Base-by-base conservation (phyloP, 2,888 invertebrate species). In the Bedellia somnulentella region DNA sequence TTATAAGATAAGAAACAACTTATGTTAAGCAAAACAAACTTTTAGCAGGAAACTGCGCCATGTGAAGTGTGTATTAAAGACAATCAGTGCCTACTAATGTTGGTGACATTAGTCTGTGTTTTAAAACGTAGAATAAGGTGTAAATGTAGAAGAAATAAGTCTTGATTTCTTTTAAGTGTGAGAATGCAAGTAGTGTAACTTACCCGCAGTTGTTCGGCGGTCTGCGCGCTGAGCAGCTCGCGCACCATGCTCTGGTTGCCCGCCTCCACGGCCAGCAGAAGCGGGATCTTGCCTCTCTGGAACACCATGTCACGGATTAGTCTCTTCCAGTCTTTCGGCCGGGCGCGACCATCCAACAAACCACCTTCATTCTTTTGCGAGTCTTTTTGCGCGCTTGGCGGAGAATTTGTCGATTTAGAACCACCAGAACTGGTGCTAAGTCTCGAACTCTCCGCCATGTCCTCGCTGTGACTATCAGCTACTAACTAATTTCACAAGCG, bases 191-290 rank as follows among this genome's bases (percentile, higher is more conserved):
- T n/a, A n/a, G n/a, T n/a, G n/a, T n/a, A n/a, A n/a, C 56, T 47
- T 58, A 82, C 82, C 80, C 85, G 86, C 26, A 95, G 80, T 75
- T 97, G 96, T 49, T 92, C 91, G 29, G 89, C 85, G 30, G 91
- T 87, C 70, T 89, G 88, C 46, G 89, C 85, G 48, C 88, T 83
- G 41, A 99, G 80, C 31, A 99, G 82, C 67, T 97, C 95, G 42
- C 93, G 85, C 57, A 93, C 92, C 83, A 96, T 94, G 41, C 92
- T 89, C 68, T 93, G 89, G 77, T 96, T 97, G 31, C 96, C 96
- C 15, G 91, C 89, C 68, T 96, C 94, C 46, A 94, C 91, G 32
- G 97, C 94, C 61, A 93, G 79, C 55, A 96, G 85, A 52, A 98
- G 78, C 44, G 98, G 94, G 51, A 96, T 87, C 77, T 91, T 92